phyloP scores from a whole-genome alignment of 30 jellyfish, hydroid and myxozoan species.

The Euphysa ruthae region DNA sequence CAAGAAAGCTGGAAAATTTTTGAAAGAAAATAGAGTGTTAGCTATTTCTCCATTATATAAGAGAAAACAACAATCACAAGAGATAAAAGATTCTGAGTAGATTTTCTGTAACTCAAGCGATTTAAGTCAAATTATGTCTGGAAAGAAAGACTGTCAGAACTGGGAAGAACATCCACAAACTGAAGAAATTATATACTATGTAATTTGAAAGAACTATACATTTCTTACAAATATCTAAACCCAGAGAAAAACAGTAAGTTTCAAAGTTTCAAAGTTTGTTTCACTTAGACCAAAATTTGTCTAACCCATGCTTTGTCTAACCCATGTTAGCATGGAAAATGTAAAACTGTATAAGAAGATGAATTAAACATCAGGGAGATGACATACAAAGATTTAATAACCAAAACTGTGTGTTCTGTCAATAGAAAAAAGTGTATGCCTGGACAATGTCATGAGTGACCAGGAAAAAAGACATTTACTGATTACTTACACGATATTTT shows the following conservation, averaged over 20 bases:
- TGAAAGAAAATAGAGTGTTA: no score
- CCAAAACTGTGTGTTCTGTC: no score
- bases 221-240: no score
- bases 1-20: no score
- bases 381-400: no score
- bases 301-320: conserved; percentile 15
- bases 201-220: conserved; percentile 41
- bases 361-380: neutral
- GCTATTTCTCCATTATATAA: no score
- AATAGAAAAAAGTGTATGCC: neutral
- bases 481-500: neutral
- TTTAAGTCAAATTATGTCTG: conserved; percentile 4
- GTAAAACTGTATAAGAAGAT: conserved; percentile 4
- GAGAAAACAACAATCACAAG: no score
- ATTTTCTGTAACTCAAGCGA: conserved; percentile 21
- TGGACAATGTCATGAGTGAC: conserved; percentile 35
- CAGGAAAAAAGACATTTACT: neutral
- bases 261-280: neutral
- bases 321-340: conserved; percentile 27
- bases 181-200: conserved; percentile 23
- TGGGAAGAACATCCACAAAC: no score
- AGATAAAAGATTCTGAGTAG: conserved; percentile 2
- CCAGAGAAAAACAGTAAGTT: conserved; percentile 4
- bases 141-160: no score
- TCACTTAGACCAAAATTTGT: conserved; percentile 34